Conservation (phyloP, 1,140 invertebrate species). For the Dendrolimus kikuchii region DNA sequence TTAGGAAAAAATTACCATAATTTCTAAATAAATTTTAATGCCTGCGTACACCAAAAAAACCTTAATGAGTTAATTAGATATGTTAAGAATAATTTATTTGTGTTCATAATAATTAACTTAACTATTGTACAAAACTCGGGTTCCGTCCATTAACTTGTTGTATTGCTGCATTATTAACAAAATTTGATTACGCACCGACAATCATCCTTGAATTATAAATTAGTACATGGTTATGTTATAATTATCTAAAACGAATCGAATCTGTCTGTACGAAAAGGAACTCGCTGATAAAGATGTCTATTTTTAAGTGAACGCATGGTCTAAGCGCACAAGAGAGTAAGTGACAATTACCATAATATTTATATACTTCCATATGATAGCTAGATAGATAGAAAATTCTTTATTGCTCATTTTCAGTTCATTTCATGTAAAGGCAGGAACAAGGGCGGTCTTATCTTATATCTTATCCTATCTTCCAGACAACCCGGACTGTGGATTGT, state of each 20-base stretch:
- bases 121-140: conserved; percentile 17
- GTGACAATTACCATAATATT: conserved; percentile 14
- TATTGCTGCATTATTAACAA: conserved; percentile 13
- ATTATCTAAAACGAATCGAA: conserved; percentile 26
- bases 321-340: conserved; percentile 14
- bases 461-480: no score
- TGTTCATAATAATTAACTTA: conserved; percentile 4
- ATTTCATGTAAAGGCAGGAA: no score
- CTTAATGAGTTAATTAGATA: no score
- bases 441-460: no score
- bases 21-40: no score
- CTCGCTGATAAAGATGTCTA: conserved; percentile 61
- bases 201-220: conserved; percentile 25
- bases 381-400: no score
- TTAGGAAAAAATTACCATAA: no score
- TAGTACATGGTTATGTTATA: conserved; percentile 26
- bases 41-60: no score
- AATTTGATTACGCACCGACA: conserved; percentile 18
- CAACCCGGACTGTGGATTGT: no score
- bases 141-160: conserved; percentile 6
- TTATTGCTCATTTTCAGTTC: no score
- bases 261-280: conserved; percentile 34
- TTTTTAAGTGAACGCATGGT: conserved; percentile 25
- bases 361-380: no score
- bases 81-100: no score